A percentile compares a stretch with the other conserved stretches of the same genome.
Conservation (phyloP, 2,888 invertebrate species). For the Theristus sp. region DNA sequence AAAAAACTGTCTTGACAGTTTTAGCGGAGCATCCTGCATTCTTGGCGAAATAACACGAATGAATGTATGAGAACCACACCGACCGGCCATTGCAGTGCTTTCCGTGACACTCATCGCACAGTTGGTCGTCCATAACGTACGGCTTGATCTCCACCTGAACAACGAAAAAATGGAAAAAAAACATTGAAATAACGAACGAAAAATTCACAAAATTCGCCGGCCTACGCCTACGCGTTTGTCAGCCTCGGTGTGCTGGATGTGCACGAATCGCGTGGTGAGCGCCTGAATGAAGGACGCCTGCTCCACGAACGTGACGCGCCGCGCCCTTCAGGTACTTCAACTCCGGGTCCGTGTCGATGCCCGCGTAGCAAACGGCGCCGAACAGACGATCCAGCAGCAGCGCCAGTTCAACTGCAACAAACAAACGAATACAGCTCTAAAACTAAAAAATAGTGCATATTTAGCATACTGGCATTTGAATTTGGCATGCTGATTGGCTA, state of each 20-base stretch:
- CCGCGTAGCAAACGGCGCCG: conserved; percentile 94
- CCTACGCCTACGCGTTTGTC: no score
- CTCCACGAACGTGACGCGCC: conserved; percentile 91
- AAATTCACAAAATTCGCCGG: no score
- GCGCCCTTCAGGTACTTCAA: conserved; percentile 97
- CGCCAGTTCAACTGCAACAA: conserved; percentile 65
- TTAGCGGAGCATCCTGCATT: no score
- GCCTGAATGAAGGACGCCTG: conserved; percentile 98
- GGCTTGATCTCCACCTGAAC: conserved; percentile 76
- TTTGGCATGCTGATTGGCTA: no score
- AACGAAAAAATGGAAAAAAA: background rate
- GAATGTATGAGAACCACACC: no score
- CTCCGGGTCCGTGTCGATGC: conserved; percentile 96
- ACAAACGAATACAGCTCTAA: no score
- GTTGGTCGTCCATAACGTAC: conserved; percentile 96
- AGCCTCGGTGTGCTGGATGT: conserved; percentile 78
- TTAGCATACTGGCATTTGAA: no score
- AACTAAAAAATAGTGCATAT: no score
- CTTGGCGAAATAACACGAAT: no score
- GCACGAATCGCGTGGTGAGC: conserved; percentile 92
- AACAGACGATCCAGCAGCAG: conserved; percentile 97
- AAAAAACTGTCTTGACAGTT: background rate
- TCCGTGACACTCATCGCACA: conserved; percentile 99
- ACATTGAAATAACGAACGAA: background rate
- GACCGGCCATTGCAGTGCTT: conserved; percentile 73